Evolutionary conservation across 2,888 invertebrate species (phyloP), one percentile per base, ranked within the genome.

Genomic region (Patella ulyssiponensis): DNA sequence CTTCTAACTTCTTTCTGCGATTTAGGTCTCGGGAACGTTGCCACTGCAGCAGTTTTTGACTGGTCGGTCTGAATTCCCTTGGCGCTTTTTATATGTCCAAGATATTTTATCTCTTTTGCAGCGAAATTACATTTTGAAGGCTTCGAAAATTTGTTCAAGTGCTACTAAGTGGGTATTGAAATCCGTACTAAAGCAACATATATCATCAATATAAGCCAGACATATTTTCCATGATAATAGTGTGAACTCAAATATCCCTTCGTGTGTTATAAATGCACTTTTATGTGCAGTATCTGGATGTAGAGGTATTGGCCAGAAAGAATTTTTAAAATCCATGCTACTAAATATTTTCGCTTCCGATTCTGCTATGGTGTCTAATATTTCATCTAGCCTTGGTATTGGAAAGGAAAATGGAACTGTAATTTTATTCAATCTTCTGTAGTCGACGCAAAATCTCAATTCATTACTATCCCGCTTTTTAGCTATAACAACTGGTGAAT

Each of bases 181-280:
- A 17, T 75, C 73, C 5, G 69, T 27, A 33, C 77, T 79, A 70
- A 83, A 83, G 17, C 81, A 73, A 12, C 82, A 58, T 17, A 84
- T 79, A 75, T 85, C 85, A 77, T 85, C 85, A 5, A 82, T 74
- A 69, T 86, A 85, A 20, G 79, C 78, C 7, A 85, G 58, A 2
- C 79, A 76, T 70, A 71, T 79, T 76, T 83, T 82, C 80, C 82
- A 85, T 23, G 81, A 79, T 15, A 85, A 23, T 23, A 75, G 33
- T 27, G 78, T 83, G 64, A 81, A 85, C 33, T 71, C 71, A 20
- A 77, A 84, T 3, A 74, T 73, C 12, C 81, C 81, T 71, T 82
- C 51, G 27, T 82, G 82, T 7, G 78, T 78, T 1, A 82, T 77
- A 56, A 84, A 83, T 15, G 80, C 81, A 27, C 82, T 82, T 69